Evolutionary conservation across 2,888 invertebrate species (phyloP), one percentile per base, ranked within the genome.

Genomic region (Calameuta filiformis): DNA sequence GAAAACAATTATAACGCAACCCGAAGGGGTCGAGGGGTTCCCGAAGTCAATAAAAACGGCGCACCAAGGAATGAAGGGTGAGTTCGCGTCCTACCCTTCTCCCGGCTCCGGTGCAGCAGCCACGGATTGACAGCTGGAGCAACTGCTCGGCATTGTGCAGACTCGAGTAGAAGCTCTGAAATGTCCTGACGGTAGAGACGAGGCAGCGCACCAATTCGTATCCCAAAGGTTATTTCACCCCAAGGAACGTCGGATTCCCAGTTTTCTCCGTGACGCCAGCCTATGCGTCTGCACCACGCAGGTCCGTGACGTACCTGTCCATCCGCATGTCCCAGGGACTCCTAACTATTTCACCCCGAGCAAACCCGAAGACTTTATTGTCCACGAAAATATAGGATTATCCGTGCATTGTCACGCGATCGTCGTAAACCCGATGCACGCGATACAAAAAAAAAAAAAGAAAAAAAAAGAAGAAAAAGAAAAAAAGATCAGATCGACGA

Each of bases 361-460:
- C 33, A 0, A 1, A 56, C 40, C 37, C 12, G 6, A 56, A 9
- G 23, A 23, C 40, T 6, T 23, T 2, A 56, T 73, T 73, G 74
- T 73, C 34, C 34, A 15, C 74, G 35, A 12, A 84, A 84, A 84
- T 82, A 82, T 78, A 80, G 84, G 86, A 86, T 86, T 85, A 85
- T 85, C 85, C 85, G 82, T 81, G 83, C 83, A 86, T 85, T 85
- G 84, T 86, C 83, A 80, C 81, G 76, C 31, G 23, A 34, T 35
- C 35, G 74, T 35, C 71, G 3, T 56, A 15, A 56, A 56, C 40
- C 40, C 0, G 23, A 9, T 23, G 23, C 40, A 56, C 40, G 40
- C 23, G 40, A 56, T 56, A 23, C 23, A 56, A 56, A 56, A 56
- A 56, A 6, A 35, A 11, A 34, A 34, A 9, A 35, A 34, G 4